Evolutionary conservation across 30 jellyfish, hydroid and myxozoan species (phyloP).

Genomic region (Chironex yamaguchii): DNA sequence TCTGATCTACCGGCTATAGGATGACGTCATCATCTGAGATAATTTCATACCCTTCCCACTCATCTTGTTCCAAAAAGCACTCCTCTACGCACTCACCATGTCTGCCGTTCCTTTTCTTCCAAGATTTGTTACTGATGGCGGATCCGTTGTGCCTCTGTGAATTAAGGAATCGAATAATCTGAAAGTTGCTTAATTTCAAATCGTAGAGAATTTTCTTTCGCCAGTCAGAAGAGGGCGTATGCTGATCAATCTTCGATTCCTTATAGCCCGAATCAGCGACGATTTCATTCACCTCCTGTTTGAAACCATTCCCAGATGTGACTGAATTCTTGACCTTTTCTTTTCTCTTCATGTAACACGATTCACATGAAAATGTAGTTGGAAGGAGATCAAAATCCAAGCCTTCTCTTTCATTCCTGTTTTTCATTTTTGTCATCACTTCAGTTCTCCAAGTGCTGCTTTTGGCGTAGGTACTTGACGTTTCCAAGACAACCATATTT

Average conservation of each 20-base stretch:
- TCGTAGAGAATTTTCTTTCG: conserved; percentile 59
- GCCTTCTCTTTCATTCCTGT: conserved; percentile 48
- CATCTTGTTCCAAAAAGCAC: conserved; percentile 58
- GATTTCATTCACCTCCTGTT: neutral
- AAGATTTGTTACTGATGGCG: conserved; percentile 17
- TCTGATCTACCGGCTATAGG: too few relatives aligned
- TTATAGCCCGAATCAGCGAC: neutral
- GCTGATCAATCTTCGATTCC: neutral
- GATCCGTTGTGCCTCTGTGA: conserved; percentile 36
- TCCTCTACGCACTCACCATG: conserved; percentile 7
- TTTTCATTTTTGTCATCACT: conserved; percentile 1
- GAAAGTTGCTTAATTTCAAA: conserved; percentile 68
- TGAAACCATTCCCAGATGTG: conserved; percentile 25
- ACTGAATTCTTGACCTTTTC: conserved; percentile 39
- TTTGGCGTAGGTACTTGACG: conserved; percentile 31
- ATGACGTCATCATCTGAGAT: conserved; percentile 66
- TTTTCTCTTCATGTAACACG: conserved; percentile 48
- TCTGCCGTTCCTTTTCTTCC: conserved; percentile 35
- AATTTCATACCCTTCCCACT: conserved; percentile 75
- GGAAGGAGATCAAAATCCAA: conserved; percentile 51
- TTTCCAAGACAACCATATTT: conserved; percentile 73
- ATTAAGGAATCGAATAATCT: conserved; percentile 34
- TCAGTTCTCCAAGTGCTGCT: conserved; percentile 64
- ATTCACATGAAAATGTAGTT: conserved; percentile 54
- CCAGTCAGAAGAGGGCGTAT: conserved; percentile 47